phyloP scores from a whole-genome alignment of 2,888 invertebrate genomes.

The Minunthozetes semirufus region DNA sequence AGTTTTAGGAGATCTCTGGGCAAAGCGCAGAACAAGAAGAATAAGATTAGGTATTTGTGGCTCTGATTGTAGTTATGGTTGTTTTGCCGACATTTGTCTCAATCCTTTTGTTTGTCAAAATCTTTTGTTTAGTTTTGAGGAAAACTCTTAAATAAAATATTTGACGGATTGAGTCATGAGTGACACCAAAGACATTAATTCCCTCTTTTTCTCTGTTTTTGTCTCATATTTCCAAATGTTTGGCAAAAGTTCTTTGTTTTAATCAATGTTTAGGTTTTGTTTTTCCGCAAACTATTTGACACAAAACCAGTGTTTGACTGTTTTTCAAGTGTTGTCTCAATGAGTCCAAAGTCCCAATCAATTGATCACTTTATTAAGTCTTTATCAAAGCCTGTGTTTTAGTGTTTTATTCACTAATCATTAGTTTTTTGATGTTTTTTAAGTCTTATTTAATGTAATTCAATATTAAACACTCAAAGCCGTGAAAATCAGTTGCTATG shows the following conservation, averaged over 20 bases:
- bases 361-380: background rate
- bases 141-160: no score
- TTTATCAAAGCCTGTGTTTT: no score
- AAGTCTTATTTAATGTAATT: slow-evolving; percentile 22
- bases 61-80: no score
- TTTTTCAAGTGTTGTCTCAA: background rate
- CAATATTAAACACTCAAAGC: background rate
- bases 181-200: no score
- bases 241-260: background rate
- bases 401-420: background rate
- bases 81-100: background rate
- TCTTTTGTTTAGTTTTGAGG: no score
- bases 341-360: slow-evolving; percentile 3
- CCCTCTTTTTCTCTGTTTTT: background rate
- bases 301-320: background rate
- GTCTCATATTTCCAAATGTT: no score
- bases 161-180: no score
- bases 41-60: slow-evolving; percentile 33
- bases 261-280: background rate
- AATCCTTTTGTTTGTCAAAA: no score
- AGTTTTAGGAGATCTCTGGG: slow-evolving; percentile 34
- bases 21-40: slow-evolving; percentile 30
- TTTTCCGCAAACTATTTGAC: background rate
- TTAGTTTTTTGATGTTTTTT: background rate
- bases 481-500: slow-evolving; percentile 23